Conservation (phyloP, 2,797 vertebrate genomes). For the Paramormyrops hopkinsi region DNA sequence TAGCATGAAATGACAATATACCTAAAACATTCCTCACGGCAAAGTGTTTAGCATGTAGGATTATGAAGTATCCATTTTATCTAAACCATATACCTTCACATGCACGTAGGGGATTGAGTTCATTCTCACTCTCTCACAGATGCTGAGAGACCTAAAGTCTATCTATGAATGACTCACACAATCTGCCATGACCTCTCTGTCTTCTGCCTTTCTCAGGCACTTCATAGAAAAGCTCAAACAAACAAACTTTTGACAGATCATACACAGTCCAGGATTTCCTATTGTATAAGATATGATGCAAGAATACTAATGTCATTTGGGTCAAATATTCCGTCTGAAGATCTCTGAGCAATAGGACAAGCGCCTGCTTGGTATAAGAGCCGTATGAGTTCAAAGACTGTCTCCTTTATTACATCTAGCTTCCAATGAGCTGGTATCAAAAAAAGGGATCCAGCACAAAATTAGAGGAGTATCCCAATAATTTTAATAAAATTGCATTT, state of each 20-base stretch:
- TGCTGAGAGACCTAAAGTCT: neutral
- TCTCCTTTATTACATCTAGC: neutral
- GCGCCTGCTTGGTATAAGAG: neutral
- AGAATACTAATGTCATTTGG: neutral
- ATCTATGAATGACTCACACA: neutral
- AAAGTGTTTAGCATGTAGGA: slow-evolving; percentile 43
- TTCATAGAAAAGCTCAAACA: slow-evolving; percentile 3
- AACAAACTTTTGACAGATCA: slow-evolving; percentile 4
- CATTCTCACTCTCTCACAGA: neutral
- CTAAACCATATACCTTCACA: neutral
- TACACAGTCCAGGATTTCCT: neutral
- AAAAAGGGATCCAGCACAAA: neutral
- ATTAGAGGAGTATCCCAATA: neutral
- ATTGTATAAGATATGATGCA: neutral
- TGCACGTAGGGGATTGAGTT: neutral
- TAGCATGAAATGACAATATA: slow-evolving; percentile 65
- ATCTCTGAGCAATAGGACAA: neutral
- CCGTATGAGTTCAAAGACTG: neutral
- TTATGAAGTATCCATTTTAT: slow-evolving; percentile 26
- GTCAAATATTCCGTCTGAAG: neutral
- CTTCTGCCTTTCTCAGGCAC: neutral
- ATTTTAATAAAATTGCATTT: neutral
- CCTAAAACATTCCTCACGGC: slow-evolving; percentile 20
- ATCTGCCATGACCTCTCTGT: neutral
- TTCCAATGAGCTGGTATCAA: neutral